phyloP scores from a whole-genome alignment of 2,113 vertebrate genomes.

The Passer montanus region DNA sequence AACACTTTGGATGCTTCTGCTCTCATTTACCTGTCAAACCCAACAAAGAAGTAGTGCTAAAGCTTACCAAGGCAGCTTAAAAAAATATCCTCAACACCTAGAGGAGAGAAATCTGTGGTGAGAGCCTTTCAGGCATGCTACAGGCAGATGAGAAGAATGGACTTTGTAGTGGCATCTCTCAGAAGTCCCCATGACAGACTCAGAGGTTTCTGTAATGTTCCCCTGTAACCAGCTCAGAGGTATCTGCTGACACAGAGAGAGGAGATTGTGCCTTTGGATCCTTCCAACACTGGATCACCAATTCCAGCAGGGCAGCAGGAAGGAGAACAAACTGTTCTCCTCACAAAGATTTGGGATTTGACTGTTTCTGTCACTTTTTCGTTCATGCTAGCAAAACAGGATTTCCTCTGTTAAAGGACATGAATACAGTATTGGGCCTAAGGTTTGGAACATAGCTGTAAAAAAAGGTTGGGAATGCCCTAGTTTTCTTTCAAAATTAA shows the following conservation, averaged over 20 bases:
- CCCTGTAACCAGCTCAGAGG: background rate
- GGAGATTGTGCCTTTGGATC: background rate
- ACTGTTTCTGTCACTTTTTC: background rate
- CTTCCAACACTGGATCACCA: background rate
- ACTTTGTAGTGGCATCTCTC: background rate
- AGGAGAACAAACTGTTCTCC: background rate
- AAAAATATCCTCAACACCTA: background rate
- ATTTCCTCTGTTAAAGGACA: background rate
- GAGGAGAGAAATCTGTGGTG: background rate
- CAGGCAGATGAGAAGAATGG: background rate
- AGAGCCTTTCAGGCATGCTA: background rate
- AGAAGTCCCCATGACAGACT: background rate
- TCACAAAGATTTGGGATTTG: background rate
- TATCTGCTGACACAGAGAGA: background rate
- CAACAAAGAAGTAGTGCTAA: background rate
- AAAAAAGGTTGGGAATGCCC: background rate
- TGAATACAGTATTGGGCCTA: background rate
- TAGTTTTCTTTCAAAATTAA: background rate
- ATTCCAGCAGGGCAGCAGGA: background rate
- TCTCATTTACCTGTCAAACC: conserved; percentile 6
- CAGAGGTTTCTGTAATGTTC: background rate
- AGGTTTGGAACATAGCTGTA: background rate
- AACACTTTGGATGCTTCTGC: background rate
- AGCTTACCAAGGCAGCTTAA: background rate
- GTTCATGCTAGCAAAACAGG: fast-evolving